A percentile compares a stretch with the other conserved stretches of the same genome.
Conservation (phyloP, 2,113 vertebrate genomes). For the Xenopus borealis region DNA sequence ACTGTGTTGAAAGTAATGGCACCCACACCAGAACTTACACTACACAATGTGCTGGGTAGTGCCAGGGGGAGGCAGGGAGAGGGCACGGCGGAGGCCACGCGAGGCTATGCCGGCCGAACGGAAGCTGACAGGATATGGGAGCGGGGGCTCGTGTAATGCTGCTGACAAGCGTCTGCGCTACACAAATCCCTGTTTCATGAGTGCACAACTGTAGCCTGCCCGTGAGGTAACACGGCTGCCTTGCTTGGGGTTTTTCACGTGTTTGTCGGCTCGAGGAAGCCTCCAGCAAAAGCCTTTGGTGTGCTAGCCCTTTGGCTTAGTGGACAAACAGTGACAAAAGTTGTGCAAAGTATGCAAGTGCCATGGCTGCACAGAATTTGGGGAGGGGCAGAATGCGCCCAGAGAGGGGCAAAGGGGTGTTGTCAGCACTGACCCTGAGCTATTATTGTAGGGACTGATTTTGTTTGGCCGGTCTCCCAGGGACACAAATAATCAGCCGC, state of each 20-base stretch:
- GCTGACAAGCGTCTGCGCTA: background rate
- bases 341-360: background rate
- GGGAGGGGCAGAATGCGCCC: background rate
- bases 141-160: background rate
- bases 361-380: background rate
- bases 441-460: slow-evolving; percentile 13
- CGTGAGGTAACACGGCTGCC: no score
- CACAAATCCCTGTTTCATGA: no score
- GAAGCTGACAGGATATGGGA: background rate
- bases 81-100: background rate
- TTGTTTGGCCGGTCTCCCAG: slow-evolving; percentile 6
- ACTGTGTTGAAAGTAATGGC: no score
- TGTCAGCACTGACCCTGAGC: slow-evolving; percentile 28
- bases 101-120: no score
- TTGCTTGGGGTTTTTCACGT: no score
- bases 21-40: no score
- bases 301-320: no score
- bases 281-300: background rate
- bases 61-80: no score
- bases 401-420: background rate
- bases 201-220: no score
- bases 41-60: no score
- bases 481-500: slow-evolving; percentile 35
- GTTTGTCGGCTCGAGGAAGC: no score
- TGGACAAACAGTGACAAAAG: background rate